Base-by-base conservation (phyloP, 2,888 invertebrate species). In the Oscheius onirici region DNA sequence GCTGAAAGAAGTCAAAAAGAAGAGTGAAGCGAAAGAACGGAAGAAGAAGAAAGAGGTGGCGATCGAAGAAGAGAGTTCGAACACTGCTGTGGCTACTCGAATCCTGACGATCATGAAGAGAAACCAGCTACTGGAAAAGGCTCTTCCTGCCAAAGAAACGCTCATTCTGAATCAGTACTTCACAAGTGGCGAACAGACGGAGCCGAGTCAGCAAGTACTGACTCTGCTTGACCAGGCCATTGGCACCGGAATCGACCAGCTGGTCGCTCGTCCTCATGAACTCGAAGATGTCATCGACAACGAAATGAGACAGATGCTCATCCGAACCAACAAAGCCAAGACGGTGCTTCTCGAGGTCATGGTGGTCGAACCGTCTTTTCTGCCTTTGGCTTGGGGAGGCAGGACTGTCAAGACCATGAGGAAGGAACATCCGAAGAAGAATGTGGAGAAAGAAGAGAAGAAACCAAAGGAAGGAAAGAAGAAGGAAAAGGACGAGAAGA, bases 201-300 rank as follows among this genome's bases (percentile, higher is more conserved):
- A 24, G 13, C 54, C 34, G 17, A 26, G 46, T 1, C 34, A 41
- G 17, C 49, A 63, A 49, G 49, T 63, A 26, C 34, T 63, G 46
- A 34, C 63, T 63, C 63, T 66, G 51, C 24, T 66, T 8, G 66
- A 66, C 41, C 52, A 66, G 20, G 52, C 66, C 22, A 66, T 66
- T 11, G 20, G 40, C 2, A 49, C 22, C 22, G 66, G 49, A n/a
- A 52, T 66, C 26, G 40, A 66, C 13, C 51, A 11, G 11, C 66
- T 66, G n/a, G 28, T 49, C 6, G 51, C 15, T 8, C 44, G 65
- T 15, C 65, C 66, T 20, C 66, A 66, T n/a, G 66, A 66, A 13
- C 40, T 66, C 10, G 66, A 66, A 3, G 66, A 66, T 40, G 20
- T 40, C 41, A 52, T 66, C 40, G 66, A 66, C 41, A 66, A 66